Evolutionary conservation across 2,797 vertebrate genomes (phyloP).

Genomic region (Lacerta agilis): DNA sequence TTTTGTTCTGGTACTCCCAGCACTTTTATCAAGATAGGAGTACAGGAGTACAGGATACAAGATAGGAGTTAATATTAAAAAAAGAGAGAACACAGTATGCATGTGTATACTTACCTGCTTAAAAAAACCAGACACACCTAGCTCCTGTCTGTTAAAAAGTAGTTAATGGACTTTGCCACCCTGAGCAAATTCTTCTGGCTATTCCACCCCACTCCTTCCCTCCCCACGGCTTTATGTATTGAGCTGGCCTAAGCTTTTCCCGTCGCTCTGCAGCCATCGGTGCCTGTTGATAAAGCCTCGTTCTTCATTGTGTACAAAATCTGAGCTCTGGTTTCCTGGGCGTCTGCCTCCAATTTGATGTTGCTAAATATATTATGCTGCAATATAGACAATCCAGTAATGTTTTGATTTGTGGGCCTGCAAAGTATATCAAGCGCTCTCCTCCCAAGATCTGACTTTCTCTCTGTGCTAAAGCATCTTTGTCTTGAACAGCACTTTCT

Average conservation of each 20-base stretch:
- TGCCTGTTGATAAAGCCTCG: background rate
- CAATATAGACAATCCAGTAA: background rate
- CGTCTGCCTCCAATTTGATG: conserved; percentile 2
- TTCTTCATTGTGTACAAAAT: background rate
- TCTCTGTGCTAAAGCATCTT: background rate
- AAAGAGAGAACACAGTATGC: too few relatives aligned
- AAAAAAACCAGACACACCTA: background rate
- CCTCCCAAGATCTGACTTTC: background rate
- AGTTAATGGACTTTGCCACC: background rate
- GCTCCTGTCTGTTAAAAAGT: background rate
- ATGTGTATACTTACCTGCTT: background rate
- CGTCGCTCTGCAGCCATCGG: background rate
- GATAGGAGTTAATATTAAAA: too few relatives aligned
- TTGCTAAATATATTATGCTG: background rate
- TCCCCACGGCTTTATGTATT: background rate
- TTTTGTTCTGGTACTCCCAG: too few relatives aligned
- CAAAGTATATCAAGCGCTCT: background rate
- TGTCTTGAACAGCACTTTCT: background rate
- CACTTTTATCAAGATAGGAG: too few relatives aligned
- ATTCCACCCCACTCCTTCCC: background rate
- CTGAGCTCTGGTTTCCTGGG: conserved; percentile 1
- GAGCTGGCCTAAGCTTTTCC: background rate
- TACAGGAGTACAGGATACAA: too few relatives aligned
- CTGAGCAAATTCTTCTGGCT: background rate
- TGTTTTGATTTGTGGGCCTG: background rate